Evolutionary conservation across 2,888 invertebrate species (phyloP).

Genomic region (Acanthoscelides obtectus): DNA sequence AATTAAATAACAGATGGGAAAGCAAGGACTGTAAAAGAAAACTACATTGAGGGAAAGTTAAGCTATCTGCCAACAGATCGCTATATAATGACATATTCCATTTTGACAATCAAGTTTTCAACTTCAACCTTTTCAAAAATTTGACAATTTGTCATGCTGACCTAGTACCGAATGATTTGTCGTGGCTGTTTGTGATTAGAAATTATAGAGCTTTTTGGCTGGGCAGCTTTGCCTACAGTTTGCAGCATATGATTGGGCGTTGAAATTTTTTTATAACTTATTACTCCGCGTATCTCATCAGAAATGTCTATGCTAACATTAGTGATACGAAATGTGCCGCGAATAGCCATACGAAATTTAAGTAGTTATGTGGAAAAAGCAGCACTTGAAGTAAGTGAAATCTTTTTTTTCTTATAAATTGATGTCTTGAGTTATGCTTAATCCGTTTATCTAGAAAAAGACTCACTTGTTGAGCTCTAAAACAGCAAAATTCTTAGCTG

Average conservation of each 20-base stretch:
- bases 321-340: conserved; percentile 48
- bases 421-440: background rate
- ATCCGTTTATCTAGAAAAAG: background rate
- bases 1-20: too few relatives aligned
- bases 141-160: too few relatives aligned
- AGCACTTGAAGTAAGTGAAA: conserved; percentile 36
- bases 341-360: conserved; percentile 37
- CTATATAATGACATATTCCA: too few relatives aligned
- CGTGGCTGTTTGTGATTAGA: background rate
- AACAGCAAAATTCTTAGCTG: background rate
- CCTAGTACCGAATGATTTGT: too few relatives aligned
- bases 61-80: too few relatives aligned
- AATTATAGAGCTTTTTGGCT: background rate
- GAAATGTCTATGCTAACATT: conserved; percentile 46
- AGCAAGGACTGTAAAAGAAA: too few relatives aligned
- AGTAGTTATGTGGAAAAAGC: conserved; percentile 37
- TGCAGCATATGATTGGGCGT: conserved; percentile 22
- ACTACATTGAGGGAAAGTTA: too few relatives aligned
- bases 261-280: background rate
- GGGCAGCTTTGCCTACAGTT: conserved; percentile 1
- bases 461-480: background rate
- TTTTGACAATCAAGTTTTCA: too few relatives aligned
- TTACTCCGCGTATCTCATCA: background rate
- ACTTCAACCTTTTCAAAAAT: too few relatives aligned
- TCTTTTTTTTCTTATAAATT: background rate